phyloP scores from a whole-genome alignment of 2,797 vertebrate genomes.

The Sebastes elongatus region DNA sequence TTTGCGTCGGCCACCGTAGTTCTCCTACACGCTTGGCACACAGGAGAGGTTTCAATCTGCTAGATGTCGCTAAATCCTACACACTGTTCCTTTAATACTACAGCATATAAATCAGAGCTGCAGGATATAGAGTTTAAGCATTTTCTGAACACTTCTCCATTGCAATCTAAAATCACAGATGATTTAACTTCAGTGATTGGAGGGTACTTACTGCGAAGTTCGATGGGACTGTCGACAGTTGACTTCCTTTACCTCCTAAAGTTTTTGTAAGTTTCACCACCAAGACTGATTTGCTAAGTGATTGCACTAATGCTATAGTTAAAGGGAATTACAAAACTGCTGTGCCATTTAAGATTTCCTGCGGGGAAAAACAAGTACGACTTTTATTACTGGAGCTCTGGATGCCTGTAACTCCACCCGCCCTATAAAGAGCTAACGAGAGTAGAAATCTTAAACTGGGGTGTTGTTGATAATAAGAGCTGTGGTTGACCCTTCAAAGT shows the following conservation, averaged over 20 bases:
- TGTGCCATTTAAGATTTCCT: neutral
- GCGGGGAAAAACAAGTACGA: neutral
- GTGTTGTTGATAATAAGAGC: conserved; percentile 20
- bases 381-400: neutral
- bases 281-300: neutral
- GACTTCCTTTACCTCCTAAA: neutral
- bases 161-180: conserved; percentile 2
- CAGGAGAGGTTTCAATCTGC: too few species aligned
- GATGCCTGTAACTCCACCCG: neutral
- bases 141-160: neutral
- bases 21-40: too few species aligned
- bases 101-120: neutral
- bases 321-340: neutral
- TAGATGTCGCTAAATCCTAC: too few species aligned
- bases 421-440: conserved; percentile 19
- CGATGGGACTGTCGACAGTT: neutral
- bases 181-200: neutral
- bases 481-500: conserved; percentile 11
- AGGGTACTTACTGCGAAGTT: neutral
- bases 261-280: neutral
- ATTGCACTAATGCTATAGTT: neutral
- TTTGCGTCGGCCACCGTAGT: too few species aligned
- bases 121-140: neutral
- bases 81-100: neutral
- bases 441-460: conserved; percentile 1